A percentile compares a stretch with the other conserved stretches of the same genome.
Evolutionary conservation across 2,888 invertebrate species (phyloP).

Genomic region (Dendrolimus pini): DNA sequence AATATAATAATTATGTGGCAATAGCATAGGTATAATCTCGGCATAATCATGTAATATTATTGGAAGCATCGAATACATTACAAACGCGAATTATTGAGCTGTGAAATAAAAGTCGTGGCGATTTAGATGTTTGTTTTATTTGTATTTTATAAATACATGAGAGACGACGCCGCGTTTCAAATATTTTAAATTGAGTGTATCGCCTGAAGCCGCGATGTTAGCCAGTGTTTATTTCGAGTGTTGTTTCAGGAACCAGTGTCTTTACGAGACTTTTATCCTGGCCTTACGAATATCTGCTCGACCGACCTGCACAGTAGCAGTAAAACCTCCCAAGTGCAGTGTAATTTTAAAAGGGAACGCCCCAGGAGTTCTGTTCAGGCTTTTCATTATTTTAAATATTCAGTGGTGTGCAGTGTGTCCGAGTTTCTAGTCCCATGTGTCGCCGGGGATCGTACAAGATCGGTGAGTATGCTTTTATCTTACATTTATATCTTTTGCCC

Average conservation of each 20-base stretch:
- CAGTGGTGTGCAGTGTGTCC: slow-evolving; percentile 64
- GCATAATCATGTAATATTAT: not conserved
- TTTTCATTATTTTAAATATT: slow-evolving; percentile 74
- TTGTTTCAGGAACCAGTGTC: slow-evolving; percentile 45
- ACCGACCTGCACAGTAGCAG: slow-evolving; percentile 70
- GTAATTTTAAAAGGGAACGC: slow-evolving; percentile 73
- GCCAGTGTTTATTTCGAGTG: slow-evolving; percentile 41
- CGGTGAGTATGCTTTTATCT: slow-evolving; percentile 50
- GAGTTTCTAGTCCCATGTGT: slow-evolving; percentile 37
- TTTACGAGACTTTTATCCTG: slow-evolving; percentile 61
- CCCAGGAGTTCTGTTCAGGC: slow-evolving; percentile 48
- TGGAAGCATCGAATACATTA: not conserved
- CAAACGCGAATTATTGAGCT: not conserved
- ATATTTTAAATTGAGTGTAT: slow-evolving; percentile 31
- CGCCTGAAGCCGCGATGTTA: slow-evolving; percentile 26
- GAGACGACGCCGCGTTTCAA: slow-evolving; percentile 5
- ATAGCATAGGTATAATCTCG: no score
- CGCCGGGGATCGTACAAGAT: slow-evolving; percentile 27
- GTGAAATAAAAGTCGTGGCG: no score
- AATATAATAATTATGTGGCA: no score
- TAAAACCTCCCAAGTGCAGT: slow-evolving; percentile 66
- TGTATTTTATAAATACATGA: not conserved
- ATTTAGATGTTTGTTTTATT: not conserved
- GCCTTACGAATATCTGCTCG: slow-evolving; percentile 52
- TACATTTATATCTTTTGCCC: slow-evolving; percentile 25